These are phyloP conservation scores for Fragum fragum DNA, from an alignment of 2,888 invertebrate species.

Conservation along the genomic window DNA sequence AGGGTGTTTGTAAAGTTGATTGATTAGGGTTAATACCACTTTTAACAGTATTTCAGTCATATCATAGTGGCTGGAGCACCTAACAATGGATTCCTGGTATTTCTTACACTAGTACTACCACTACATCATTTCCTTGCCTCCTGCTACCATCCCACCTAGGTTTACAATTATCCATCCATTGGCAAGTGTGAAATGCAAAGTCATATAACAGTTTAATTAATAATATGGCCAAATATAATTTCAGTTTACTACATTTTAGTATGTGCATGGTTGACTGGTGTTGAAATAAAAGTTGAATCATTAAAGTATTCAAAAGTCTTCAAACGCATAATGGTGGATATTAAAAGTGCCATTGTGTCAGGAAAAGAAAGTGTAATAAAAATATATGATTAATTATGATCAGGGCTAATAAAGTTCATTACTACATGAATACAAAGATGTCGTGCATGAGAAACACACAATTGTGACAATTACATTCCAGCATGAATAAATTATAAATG, in stretches of 20 bases:
- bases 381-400: conserved; percentile 3
- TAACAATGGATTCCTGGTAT: no score
- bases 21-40: no score
- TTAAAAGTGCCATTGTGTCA: conserved; percentile 13
- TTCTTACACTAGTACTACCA: no score
- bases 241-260: background rate
- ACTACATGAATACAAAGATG: background rate
- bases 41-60: no score
- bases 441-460: conserved; percentile 10
- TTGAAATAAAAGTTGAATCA: conserved; percentile 2
- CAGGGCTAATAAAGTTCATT: conserved; percentile 5
- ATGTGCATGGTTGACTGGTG: background rate
- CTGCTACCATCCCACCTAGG: no score
- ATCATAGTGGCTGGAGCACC: no score
- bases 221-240: background rate
- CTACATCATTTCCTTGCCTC: no score
- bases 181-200: background rate
- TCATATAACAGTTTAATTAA: background rate
- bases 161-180: no score
- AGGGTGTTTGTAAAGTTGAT: no score
- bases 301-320: background rate
- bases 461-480: background rate
- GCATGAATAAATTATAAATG: background rate
- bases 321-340: background rate
- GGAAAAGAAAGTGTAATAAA: background rate